Base-by-base conservation (phyloP, 2,113 vertebrate species). In the Calyptomena viridis region DNA sequence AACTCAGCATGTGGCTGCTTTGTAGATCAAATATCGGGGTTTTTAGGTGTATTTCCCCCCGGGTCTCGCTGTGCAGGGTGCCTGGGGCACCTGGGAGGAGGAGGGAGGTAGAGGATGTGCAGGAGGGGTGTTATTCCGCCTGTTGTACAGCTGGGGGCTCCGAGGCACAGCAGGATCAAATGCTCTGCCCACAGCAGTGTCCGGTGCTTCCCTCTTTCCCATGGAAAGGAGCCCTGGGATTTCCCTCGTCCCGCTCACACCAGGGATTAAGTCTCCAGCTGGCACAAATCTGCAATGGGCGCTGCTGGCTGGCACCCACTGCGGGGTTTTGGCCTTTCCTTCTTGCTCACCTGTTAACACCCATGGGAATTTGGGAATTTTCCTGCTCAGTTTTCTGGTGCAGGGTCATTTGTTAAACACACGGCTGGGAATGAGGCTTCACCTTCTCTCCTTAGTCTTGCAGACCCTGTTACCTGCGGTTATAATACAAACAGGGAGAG, bases 111-210 rank as follows among this genome's bases (percentile, higher is more conserved):
- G 11, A 25, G 44, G 84, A 9, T 3, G 78, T 14, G 73, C 42
- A 14, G 55, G 17, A 46, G 58, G 30, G 27, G 35, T 92, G 78
- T 72, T 73, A 25, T 84, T 95, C 50, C 37, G 18, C 13, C 16
- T 49, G 62, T 22, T 20, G 46, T 78, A 81, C 90, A 93, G 92
- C 87, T 86, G 81, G 64, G 87, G 90, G 91, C 87, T 87, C 87
- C 16, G 72, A 93, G 89, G 79, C 92, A 80, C 84, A 67, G 88
- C 73, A n/a, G 67, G 44, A 80, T 37, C 9, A 22, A 25, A 19
- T 1, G 23, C 50, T 28, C 30, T 62, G 60, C 74, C 74, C 82
- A 52, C 53, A 28, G 35, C 60, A 42, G 39, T 12, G 56, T 42
- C 67, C 84, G 11, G 9, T 3, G 42, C 27, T 52, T 12, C 14